Percentiles rank a stretch among this genome's conserved stretches.
Evolutionary conservation across 2,113 vertebrate genomes (phyloP).

Genomic region (Nipponia nippon): DNA sequence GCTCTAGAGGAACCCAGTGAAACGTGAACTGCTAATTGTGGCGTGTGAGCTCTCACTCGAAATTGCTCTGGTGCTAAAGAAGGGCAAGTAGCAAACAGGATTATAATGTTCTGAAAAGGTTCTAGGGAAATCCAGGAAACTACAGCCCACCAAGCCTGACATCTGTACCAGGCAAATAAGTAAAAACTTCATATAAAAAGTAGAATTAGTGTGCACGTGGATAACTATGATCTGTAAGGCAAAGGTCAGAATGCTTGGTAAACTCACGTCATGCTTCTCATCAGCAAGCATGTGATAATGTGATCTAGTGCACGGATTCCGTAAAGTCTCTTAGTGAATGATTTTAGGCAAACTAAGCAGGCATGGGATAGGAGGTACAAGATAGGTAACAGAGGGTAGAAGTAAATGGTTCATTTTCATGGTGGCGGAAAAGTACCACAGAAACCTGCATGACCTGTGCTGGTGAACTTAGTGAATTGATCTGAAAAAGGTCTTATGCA

Average conservation of each 20-base stretch:
- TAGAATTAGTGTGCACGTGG: not conserved
- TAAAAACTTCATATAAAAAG: not conserved
- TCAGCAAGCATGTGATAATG: not conserved
- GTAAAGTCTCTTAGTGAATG: not conserved
- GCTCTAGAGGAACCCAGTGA: not conserved
- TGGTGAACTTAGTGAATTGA: not conserved
- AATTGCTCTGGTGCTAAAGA: not conserved
- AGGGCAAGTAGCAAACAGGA: not conserved
- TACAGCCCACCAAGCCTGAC: not conserved
- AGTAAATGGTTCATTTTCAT: not conserved
- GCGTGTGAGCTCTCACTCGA: not conserved
- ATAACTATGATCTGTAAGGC: not conserved
- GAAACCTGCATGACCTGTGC: not conserved
- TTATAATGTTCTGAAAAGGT: not conserved
- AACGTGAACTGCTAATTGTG: not conserved
- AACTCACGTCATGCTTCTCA: not conserved
- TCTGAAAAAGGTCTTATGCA: not conserved
- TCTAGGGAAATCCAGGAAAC: not conserved
- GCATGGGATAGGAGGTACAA: not conserved
- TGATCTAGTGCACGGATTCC: not conserved
- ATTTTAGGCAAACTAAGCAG: not conserved
- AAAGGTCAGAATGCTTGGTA: not conserved
- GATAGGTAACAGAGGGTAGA: not conserved
- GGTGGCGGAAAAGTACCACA: not conserved
- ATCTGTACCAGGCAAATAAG: not conserved